phyloP scores from a whole-genome alignment of 2,113 vertebrate genomes.

The Turnix velox region DNA sequence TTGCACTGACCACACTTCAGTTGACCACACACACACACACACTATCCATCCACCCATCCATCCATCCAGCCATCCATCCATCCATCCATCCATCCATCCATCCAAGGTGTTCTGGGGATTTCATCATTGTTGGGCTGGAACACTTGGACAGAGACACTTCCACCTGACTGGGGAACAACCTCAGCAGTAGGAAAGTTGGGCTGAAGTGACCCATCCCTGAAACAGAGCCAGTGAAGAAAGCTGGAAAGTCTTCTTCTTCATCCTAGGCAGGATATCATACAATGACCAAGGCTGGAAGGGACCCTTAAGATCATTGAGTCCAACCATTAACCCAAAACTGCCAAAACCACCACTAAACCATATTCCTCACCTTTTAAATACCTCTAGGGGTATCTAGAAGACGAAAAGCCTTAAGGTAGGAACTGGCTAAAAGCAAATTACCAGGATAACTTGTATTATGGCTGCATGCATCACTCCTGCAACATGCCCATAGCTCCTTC shows the following conservation, averaged over 20 bases:
- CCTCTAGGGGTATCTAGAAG: no score
- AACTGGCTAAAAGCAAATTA: slow-evolving; percentile 19
- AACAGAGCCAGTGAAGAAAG: neutral
- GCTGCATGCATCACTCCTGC: neutral
- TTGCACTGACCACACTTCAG: neutral
- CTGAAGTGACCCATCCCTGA: neutral
- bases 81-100: no score
- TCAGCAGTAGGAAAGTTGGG: neutral
- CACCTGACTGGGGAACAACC: neutral
- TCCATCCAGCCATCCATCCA: no score
- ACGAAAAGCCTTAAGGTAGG: neutral
- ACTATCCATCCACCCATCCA: no score
- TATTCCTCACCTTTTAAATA: no score
- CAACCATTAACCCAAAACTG: no score
- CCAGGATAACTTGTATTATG: neutral
- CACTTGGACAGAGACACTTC: neutral
- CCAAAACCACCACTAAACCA: no score
- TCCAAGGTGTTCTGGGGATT: neutral
- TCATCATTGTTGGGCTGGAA: neutral
- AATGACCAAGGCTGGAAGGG: no score
- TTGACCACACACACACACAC: accelerated
- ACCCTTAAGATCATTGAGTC: no score
- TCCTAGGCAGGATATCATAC: neutral
- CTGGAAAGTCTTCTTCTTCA: neutral
- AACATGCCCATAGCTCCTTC: neutral